Evolutionary conservation across 2,888 invertebrate species (phyloP), one percentile per base, ranked within the genome.

Genomic region (Zootermopsis nevadensis): DNA sequence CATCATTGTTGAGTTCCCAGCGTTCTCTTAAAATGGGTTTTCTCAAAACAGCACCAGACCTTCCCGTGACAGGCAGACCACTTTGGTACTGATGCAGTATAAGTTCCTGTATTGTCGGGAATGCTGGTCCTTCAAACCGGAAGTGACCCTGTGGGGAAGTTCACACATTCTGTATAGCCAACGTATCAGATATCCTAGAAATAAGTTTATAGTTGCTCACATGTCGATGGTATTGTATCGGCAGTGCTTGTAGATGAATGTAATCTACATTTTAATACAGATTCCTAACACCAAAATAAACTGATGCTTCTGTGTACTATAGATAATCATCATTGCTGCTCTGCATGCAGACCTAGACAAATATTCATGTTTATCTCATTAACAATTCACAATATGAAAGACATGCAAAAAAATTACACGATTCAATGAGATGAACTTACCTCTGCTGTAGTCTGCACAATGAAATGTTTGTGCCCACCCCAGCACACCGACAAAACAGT

Each of bases 391-490:
- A 15, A 42, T 42, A 42, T 19, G n/a, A n/a, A 48, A 48, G 19
- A 4, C 19, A 48, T 48, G 19, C 3, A 15, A 19, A 48, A 38
- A 76, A 83, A 81, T 33, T 7, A 12, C 24, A 35, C 1, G 19
- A 48, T 48, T 48, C 19, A 48, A 27, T 79, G 12, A 81, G 67
- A 48, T 35, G n/a, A 27, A 87, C 89, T 89, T 89, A 97, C 97
- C 92, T 98, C 98, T 10, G 94, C 93, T 3, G 97, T 96, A 27
- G 96, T 97, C 91, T 98, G 98, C 84, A 99, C 98, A 87, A 99
- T 98, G 89, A 99, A 99, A 91, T 99, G 98, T 89, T 98, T 98
- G 88, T 98, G 97, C 31, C 97, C 97, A 84, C 97, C 96, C 98
- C 98, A 98, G 89, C 96, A 97, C 1, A 98, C 98, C 24, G 98